Base-by-base conservation (phyloP, 2,113 vertebrate species). In the Fulica atra region DNA sequence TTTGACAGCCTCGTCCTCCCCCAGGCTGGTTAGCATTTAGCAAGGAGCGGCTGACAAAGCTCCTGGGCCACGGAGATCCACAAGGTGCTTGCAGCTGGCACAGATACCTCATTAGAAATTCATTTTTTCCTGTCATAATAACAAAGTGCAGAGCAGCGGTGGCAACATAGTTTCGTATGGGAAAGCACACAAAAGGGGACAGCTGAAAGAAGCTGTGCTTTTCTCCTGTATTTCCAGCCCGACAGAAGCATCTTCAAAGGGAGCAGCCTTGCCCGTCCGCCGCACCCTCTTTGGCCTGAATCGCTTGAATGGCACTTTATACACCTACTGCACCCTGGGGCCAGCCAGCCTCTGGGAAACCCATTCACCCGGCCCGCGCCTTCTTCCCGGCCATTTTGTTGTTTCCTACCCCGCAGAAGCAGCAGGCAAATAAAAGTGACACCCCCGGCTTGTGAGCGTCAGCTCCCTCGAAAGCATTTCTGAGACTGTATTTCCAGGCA, bases 71-170 rank as follows among this genome's bases (percentile, higher is more conserved):
- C 12, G 46, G 97, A 97, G 96, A 97, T 64, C 95, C 98, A 74
- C 95, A 97, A 96, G 96, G 96, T 98, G 94, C 96, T 97, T 97
- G 97, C 98, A 98, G 98, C 98, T 98, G 98, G 98, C 96, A 97
- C 97, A 98, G 97, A 98, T 96, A 97, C 91, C 97, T 97, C 98
- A 98, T 98, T 98, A 98, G 98, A 98, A 98, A 98, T 98, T 98
- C 97, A 98, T 98, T 98, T 98, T 98, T 98, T 98, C 97, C 97
- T 98, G 98, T 98, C 98, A 98, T 98, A 98, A 98, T 98, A 98
- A 98, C 98, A 98, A 98, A 98, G 97, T 98, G 95, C 86, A 92
- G 95, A 96, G 95, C 23, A 64, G 96, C 96, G 92, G 97, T 96
- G 97, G 95, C 94, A 95, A 95, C 92, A 76, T 93, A 95, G 94